A percentile compares a stretch with the other conserved stretches of the same genome.
These are phyloP conservation scores for Sula dactylatra DNA, from an alignment of 2,113 vertebrate genomes.

Conservation along the genomic window DNA sequence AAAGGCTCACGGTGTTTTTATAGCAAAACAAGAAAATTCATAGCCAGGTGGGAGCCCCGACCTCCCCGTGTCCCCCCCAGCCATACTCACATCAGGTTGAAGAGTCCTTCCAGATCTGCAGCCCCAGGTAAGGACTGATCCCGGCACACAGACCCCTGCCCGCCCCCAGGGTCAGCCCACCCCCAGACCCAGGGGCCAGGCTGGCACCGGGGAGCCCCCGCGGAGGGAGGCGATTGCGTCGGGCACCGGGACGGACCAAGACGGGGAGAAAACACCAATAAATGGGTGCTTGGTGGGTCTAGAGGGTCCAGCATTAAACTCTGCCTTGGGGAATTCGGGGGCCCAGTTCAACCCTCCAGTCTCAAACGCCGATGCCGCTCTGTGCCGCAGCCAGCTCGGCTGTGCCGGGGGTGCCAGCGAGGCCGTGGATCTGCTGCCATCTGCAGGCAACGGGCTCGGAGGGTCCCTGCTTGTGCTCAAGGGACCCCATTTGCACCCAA, in stretches of 20 bases:
- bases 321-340: too few relatives aligned
- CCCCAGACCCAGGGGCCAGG: neutral
- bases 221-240: fast-evolving
- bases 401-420: neutral
- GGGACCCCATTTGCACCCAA: neutral
- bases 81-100: constrained; percentile 90
- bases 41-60: neutral
- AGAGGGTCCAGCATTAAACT: fast-evolving
- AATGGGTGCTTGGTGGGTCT: neutral
- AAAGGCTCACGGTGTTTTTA: neutral
- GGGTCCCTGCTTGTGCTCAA: fast-evolving
- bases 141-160: neutral
- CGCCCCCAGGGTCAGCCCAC: fast-evolving
- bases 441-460: neutral
- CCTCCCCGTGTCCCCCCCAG: too few relatives aligned
- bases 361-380: fast-evolving
- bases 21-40: neutral
- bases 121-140: constrained; percentile 37
- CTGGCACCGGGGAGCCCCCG: neutral
- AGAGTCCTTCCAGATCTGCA: constrained; percentile 92
- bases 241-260: too few relatives aligned
- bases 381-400: neutral
- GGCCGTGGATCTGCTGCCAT: neutral
- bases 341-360: neutral
- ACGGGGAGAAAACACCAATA: neutral